These are phyloP conservation scores for Heliconius erato DNA, from an alignment of 2,888 invertebrate species.

Conservation along the genomic window DNA sequence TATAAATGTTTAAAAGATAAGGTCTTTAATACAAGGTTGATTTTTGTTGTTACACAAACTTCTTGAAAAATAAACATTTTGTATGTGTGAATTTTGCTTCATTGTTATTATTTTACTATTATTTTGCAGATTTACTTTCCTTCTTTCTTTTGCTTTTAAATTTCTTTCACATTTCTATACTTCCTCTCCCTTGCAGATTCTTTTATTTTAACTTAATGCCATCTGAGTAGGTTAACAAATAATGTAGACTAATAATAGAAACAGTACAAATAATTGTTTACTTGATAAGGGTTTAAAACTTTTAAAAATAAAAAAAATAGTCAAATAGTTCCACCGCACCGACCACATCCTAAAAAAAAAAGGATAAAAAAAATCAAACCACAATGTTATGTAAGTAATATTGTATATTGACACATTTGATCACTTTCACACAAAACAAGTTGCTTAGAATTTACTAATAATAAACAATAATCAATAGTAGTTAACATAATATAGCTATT, in stretches of 20 bases:
- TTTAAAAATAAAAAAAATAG: not conserved
- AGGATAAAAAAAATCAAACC: constrained; percentile 63
- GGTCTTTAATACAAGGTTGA: constrained; percentile 84
- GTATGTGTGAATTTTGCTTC: constrained; percentile 83
- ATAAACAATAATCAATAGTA: constrained; percentile 78
- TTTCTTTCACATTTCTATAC: constrained; percentile 30
- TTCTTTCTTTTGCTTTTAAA: constrained; percentile 18
- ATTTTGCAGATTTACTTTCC: constrained; percentile 45
- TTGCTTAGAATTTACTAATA: constrained; percentile 80
- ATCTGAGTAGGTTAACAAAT: constrained; percentile 8
- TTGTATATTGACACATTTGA: constrained; percentile 84
- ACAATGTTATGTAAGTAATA: constrained; percentile 71
- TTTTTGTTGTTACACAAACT: constrained; percentile 86
- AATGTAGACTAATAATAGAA: constrained; percentile 13
- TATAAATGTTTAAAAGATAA: constrained; percentile 81
- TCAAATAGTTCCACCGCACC: not conserved
- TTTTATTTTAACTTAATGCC: not conserved
- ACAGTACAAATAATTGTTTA: constrained; percentile 33
- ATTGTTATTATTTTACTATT: constrained; percentile 63
- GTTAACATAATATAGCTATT: constrained; percentile 80
- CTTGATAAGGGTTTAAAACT: not conserved
- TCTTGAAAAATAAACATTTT: constrained; percentile 86
- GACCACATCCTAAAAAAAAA: constrained; percentile 27
- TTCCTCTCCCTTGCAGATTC: constrained; percentile 55
- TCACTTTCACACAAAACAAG: constrained; percentile 84